Conservation (phyloP, 1,140 invertebrate species). For the Cotesia typhae region DNA sequence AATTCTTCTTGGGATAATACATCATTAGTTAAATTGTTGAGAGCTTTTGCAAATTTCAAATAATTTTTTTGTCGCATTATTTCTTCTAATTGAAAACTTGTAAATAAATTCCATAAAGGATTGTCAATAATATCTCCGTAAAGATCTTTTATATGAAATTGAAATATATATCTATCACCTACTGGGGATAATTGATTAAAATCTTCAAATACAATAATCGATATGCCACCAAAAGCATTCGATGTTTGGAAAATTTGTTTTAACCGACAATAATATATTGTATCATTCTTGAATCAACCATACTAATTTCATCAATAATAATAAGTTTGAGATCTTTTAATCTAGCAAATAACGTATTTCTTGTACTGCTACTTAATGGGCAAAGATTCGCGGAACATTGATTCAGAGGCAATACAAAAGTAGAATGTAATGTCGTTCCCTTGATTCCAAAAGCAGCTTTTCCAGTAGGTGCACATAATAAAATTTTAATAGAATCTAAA, state of each 20-base stretch:
- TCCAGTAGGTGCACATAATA: no score
- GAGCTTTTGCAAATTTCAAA: no score
- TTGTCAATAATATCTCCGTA: no score
- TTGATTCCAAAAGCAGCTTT: slow-evolving; percentile 39
- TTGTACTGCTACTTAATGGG: background rate
- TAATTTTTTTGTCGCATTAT: no score
- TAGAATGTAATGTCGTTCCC: slow-evolving; percentile 50
- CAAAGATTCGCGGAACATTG: slow-evolving; percentile 33
- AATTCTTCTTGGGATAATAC: no score
- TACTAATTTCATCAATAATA: slow-evolving; percentile 57
- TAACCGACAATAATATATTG: slow-evolving; percentile 44
- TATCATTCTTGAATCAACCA: slow-evolving; percentile 46
- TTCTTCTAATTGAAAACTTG: no score
- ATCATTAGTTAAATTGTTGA: no score
- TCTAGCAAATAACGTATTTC: slow-evolving; percentile 35
- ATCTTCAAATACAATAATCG: slow-evolving; percentile 46
- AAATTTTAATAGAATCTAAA: background rate
- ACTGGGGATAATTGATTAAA: slow-evolving; percentile 43
- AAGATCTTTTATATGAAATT: no score
- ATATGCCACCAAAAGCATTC: slow-evolving; percentile 42
- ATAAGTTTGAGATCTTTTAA: slow-evolving; percentile 45
- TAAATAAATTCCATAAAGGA: no score
- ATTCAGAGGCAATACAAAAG: slow-evolving; percentile 46
- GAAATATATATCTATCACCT: no score
- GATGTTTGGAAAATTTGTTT: slow-evolving; percentile 47